Percentiles rank a stretch among this genome's conserved stretches.
Conservation (phyloP, 2,797 vertebrate genomes). For the Hemibagrus guttatus region DNA sequence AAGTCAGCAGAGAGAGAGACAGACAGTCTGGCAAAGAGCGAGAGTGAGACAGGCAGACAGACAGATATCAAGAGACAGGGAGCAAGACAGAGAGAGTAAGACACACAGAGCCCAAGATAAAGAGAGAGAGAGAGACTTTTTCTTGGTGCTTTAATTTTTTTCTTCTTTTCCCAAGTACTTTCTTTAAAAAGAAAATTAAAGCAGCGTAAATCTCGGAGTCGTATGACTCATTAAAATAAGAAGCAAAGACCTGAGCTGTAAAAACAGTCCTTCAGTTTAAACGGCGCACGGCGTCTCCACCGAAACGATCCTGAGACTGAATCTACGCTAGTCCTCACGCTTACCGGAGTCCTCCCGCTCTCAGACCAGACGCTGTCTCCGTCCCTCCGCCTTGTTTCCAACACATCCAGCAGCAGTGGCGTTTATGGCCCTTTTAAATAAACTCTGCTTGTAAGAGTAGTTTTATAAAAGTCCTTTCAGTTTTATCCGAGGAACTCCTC, state of each 20-base stretch:
- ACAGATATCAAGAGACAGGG: not conserved
- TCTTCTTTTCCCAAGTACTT: not conserved
- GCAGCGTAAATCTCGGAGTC: conserved; percentile 3
- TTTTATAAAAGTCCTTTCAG: not conserved
- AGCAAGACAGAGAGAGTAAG: not conserved
- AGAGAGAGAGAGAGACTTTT: not conserved
- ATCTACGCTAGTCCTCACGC: no score
- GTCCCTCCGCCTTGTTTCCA: not conserved
- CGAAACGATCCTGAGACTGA: not conserved
- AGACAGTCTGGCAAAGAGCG: not conserved
- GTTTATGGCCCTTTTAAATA: not conserved
- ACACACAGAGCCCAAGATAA: not conserved
- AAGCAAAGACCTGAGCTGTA: conserved; percentile 4
- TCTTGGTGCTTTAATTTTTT: not conserved
- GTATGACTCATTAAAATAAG: conserved; percentile 9
- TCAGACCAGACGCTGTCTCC: not conserved
- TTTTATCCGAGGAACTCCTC: not conserved
- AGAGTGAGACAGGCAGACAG: not conserved
- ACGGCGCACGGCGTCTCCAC: not conserved
- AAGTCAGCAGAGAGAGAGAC: not conserved
- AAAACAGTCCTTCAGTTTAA: not conserved
- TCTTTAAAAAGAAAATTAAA: conserved; percentile 23
- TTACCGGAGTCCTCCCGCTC: not conserved
- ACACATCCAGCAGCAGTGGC: not conserved
- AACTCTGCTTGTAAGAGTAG: not conserved